Percentiles rank a stretch among this genome's conserved stretches.
phyloP scores from a whole-genome alignment of 2,113 vertebrate genomes.

The Pterocles orientalis region DNA sequence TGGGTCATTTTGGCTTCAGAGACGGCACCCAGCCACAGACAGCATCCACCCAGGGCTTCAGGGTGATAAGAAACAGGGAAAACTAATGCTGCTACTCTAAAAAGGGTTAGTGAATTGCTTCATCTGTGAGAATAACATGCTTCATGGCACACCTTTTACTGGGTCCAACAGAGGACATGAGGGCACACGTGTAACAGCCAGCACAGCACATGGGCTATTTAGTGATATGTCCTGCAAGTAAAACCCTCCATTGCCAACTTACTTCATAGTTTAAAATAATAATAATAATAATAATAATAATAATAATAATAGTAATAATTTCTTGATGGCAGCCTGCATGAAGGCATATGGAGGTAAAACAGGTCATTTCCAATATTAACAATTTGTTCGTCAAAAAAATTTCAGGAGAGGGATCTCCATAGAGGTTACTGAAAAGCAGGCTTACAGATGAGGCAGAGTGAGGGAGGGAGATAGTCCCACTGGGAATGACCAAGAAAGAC shows the following conservation, averaged over 20 bases:
- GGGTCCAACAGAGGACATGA: background rate
- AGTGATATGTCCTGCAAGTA: background rate
- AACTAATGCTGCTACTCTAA: background rate
- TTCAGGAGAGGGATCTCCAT: background rate
- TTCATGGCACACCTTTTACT: background rate
- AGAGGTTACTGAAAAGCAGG: background rate
- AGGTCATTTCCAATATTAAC: background rate
- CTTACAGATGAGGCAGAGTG: background rate
- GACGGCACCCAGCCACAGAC: background rate
- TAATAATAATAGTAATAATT: no score
- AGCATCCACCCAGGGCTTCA: background rate
- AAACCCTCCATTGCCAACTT: background rate
- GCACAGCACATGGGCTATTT: background rate
- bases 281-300: no score
- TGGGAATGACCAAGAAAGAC: background rate
- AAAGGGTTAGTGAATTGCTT: background rate
- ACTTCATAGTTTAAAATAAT: background rate
- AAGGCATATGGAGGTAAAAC: background rate
- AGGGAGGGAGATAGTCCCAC: background rate
- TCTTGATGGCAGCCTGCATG: background rate
- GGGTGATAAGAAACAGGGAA: background rate
- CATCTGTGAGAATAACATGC: background rate
- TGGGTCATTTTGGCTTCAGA: background rate
- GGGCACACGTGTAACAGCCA: accelerated
- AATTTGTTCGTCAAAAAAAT: background rate